These are phyloP conservation scores for Sander vitreus DNA, from an alignment of 2,113 vertebrate species.

Conservation along the genomic window DNA sequence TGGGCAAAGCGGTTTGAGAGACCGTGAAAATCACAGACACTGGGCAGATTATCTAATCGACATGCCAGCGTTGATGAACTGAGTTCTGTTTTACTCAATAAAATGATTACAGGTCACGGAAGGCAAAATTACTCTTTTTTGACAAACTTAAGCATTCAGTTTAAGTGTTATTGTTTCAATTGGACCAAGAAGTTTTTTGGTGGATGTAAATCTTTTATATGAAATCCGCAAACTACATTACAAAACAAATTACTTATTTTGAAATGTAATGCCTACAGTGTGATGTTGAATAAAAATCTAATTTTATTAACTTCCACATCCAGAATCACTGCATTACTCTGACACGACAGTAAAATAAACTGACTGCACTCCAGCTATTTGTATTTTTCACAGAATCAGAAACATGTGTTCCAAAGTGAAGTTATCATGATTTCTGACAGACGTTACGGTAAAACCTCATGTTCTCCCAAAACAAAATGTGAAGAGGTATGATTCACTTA, in stretches of 20 bases:
- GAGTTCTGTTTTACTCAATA: slow-evolving; percentile 61
- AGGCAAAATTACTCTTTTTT: slow-evolving; percentile 13
- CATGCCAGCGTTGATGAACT: slow-evolving; percentile 65
- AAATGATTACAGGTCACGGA: slow-evolving; percentile 74
- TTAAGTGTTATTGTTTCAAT: neutral
- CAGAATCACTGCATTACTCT: slow-evolving; percentile 6
- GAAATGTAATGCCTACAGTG: slow-evolving; percentile 10
- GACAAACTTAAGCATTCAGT: neutral
- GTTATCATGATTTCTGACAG: slow-evolving; percentile 35
- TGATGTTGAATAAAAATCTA: slow-evolving; percentile 2
- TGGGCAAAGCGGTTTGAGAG: slow-evolving; percentile 70
- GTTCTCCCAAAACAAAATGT: slow-evolving; percentile 24
- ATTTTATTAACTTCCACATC: slow-evolving; percentile 35
- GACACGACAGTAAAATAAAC: slow-evolving; percentile 31
- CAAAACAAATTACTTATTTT: slow-evolving; percentile 2
- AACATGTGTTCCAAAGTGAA: slow-evolving; percentile 35
- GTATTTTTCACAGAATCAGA: slow-evolving; percentile 35
- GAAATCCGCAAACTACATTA: slow-evolving; percentile 13
- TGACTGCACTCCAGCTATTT: slow-evolving; percentile 25
- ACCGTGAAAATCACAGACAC: slow-evolving; percentile 71
- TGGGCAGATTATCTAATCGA: slow-evolving; percentile 64
- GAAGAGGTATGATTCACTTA: neutral
- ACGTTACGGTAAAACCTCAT: slow-evolving; percentile 36
- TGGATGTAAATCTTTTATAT: slow-evolving; percentile 20
- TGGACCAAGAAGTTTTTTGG: neutral